A percentile compares a stretch with the other conserved stretches of the same genome.
phyloP scores from a whole-genome alignment of 2,797 vertebrate genomes.

The Apogon hyalosoma region DNA sequence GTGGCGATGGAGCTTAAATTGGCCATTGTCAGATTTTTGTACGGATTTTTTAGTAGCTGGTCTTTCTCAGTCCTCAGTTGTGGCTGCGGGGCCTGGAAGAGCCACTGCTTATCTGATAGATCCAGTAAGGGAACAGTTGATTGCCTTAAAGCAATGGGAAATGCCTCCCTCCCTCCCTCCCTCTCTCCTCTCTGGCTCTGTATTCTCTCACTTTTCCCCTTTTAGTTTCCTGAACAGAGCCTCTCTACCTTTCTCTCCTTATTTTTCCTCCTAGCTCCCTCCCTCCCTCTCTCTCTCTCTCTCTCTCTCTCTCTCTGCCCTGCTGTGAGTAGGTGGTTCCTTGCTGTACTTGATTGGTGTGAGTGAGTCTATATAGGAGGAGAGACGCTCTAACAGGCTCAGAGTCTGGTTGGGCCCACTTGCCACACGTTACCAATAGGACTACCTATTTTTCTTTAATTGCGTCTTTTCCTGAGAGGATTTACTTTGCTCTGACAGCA shows the following conservation, averaged over 20 bases:
- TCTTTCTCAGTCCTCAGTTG: conserved; percentile 38
- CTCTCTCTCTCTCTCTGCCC: conserved; percentile 64
- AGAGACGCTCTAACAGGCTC: conserved; percentile 81
- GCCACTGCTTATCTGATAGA: conserved; percentile 74
- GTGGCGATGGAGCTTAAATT: conserved; percentile 9
- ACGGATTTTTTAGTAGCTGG: conserved; percentile 24
- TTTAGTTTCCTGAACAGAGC: conserved; percentile 23
- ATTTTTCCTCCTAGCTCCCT: conserved; percentile 38
- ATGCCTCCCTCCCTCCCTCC: conserved; percentile 77
- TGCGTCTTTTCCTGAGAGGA: conserved; percentile 73
- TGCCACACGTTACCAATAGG: conserved; percentile 80
- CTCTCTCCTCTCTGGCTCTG: conserved; percentile 4
- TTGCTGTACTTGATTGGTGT: conserved; percentile 79
- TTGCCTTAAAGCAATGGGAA: conserved; percentile 85
- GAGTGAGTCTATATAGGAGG: conserved; percentile 84
- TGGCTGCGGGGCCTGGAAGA: conserved; percentile 73
- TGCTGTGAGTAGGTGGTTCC: conserved; percentile 85
- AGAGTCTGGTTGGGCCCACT: conserved; percentile 81
- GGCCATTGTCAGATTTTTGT: conserved; percentile 29
- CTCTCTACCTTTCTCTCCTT: conserved; percentile 36
- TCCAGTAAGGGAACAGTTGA: conserved; percentile 80
- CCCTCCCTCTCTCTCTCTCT: conserved; percentile 32
- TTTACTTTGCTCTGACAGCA: conserved; percentile 81
- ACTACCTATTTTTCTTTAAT: conserved; percentile 73
- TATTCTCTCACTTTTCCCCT: conserved; percentile 42